These are phyloP conservation scores for Nematostella vectensis DNA, from an alignment of 92 coral and sea anemone genomes.

Conservation along the genomic window DNA sequence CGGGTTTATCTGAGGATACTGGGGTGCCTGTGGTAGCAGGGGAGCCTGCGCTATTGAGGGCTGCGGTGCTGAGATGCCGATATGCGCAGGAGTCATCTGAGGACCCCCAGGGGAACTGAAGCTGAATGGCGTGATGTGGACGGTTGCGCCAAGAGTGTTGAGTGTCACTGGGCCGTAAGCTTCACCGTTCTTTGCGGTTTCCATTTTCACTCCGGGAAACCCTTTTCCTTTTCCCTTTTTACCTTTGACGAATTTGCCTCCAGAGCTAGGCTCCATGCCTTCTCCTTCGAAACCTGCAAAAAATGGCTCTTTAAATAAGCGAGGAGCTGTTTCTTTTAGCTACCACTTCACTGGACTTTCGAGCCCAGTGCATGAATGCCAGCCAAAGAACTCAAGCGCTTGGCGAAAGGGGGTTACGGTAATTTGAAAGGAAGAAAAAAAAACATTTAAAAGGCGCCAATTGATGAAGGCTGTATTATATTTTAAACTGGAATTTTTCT, in stretches of 20 bases:
- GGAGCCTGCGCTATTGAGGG: constrained; percentile 24
- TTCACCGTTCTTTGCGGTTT: constrained; percentile 2
- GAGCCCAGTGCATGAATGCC: no score
- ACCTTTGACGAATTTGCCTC: constrained; percentile 1
- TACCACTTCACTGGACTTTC: no score
- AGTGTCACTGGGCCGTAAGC: constrained; percentile 35
- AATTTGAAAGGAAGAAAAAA: no score
- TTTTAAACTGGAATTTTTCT: no score
- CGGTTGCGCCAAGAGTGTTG: constrained; percentile 42
- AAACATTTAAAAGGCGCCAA: no score
- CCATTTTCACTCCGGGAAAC: background rate
- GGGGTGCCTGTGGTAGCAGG: constrained; percentile 16
- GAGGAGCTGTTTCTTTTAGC: background rate
- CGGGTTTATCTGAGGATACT: constrained; percentile 6
- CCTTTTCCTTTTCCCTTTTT: constrained; percentile 11
- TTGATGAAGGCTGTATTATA: no score
- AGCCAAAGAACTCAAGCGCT: no score
- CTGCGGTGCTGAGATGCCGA: constrained; percentile 23
- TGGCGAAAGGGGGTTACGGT: no score
- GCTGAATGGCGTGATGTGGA: constrained; percentile 44
- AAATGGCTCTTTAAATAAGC: background rate
- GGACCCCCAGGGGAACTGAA: constrained; percentile 40
- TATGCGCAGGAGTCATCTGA: constrained; percentile 23
- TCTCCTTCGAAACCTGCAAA: background rate
- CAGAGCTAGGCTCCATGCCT: background rate